These are phyloP conservation scores for Saccostrea echinata DNA, from an alignment of 1,140 invertebrate species.

Conservation along the genomic window DNA sequence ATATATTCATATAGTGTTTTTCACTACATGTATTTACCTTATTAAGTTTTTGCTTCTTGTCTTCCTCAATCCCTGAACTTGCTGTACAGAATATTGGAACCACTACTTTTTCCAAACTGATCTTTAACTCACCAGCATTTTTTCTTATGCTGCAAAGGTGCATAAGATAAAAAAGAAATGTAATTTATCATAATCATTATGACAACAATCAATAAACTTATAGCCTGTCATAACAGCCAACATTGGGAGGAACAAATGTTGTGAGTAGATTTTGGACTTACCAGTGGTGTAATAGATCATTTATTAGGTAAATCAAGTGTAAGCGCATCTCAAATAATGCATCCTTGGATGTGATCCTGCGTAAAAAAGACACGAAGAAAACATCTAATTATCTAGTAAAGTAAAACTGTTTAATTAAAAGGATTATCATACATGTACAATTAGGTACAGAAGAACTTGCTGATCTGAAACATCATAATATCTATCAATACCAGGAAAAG, in stretches of 20 bases:
- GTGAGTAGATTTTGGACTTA: constrained; percentile 81
- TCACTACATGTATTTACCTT: constrained; percentile 86
- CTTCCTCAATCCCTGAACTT: constrained; percentile 88
- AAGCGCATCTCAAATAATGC: constrained; percentile 93
- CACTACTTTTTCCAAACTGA: constrained; percentile 94
- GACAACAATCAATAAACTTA: too few relatives aligned
- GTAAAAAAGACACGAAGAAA: background rate
- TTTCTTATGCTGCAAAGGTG: constrained; percentile 84
- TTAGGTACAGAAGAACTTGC: too few relatives aligned
- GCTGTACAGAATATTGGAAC: constrained; percentile 98
- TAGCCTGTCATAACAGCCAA: background rate
- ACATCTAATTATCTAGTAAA: background rate
- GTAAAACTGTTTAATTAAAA: background rate
- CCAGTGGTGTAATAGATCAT: constrained; percentile 99
- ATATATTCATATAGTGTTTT: too few relatives aligned
- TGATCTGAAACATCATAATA: too few relatives aligned
- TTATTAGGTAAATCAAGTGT: constrained; percentile 98
- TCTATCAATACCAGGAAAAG: too few relatives aligned
- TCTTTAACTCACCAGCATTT: constrained; percentile 94
- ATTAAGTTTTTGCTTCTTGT: constrained; percentile 93
- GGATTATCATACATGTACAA: too few relatives aligned
- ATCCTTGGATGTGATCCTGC: constrained; percentile 85
- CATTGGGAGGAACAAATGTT: background rate
- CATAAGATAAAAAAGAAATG: background rate
- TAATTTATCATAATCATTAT: too few relatives aligned